A percentile compares a stretch with the other conserved stretches of the same genome.
Conservation (phyloP, 2,797 vertebrate genomes). For the Chelon labrosus region DNA sequence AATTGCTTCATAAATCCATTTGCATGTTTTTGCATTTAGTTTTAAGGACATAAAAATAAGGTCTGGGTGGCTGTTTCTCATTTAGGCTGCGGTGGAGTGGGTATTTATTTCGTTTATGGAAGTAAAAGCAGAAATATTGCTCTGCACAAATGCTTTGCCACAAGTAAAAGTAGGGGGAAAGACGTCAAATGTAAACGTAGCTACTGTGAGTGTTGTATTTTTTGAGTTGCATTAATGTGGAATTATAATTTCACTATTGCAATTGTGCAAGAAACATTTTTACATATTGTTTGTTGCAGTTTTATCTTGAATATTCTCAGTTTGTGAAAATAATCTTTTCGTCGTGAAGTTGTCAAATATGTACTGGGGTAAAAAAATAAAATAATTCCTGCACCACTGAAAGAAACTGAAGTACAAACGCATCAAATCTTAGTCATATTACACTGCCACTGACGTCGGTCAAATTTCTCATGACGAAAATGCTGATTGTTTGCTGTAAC, state of each 20-base stretch:
- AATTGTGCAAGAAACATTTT: neutral
- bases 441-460: neutral
- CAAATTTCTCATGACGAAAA: neutral
- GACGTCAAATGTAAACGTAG: neutral
- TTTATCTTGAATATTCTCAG: neutral
- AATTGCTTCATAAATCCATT: neutral
- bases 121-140: neutral
- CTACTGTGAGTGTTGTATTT: neutral
- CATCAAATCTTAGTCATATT: neutral
- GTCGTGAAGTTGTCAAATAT: neutral
- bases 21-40: neutral
- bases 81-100: neutral
- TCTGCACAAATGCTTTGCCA: neutral
- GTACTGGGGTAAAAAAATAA: neutral
- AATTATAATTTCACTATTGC: neutral
- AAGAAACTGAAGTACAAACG: neutral
- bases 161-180: neutral
- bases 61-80: neutral
- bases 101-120: neutral
- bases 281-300: neutral
- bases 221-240: neutral
- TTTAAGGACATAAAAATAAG: neutral
- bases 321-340: neutral
- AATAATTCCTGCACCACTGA: neutral
- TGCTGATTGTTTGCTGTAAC: neutral